Base-by-base conservation (phyloP, 64 coral and sea anemone species). In the Orbicella faveolata region DNA sequence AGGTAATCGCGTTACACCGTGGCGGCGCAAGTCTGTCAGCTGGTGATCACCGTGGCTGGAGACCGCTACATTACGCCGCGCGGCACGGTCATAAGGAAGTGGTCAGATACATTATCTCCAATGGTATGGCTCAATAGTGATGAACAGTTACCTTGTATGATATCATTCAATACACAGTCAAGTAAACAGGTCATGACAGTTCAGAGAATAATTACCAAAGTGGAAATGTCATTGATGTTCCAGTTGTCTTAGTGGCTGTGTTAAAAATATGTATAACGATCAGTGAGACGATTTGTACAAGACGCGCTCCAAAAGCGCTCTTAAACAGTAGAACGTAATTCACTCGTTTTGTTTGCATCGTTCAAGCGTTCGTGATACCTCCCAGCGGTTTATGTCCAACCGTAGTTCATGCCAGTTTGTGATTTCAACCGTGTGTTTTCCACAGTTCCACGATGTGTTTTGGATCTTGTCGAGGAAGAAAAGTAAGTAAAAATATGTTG, bases 51-150 rank as follows among this genome's bases (percentile, higher is more conserved):
- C 72, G 89, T 21, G 94, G 97, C 11, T 95, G 97, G 94, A 73
- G 94, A 78, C 97, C 97, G 2, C 75, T 99, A 69, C 97, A 99
- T 76, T 99, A 99, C 52, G 97, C 97, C 23, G 94, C 94, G 25
- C 87, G 94, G 13, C 94, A 99, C 36, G 94, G 94, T 10, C 92
- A 95, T 78, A 96, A 93, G 65, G 90, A 92, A 37, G 79, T 99
- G 55, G 93, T 99, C 65, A 89, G 91, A 73, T 99, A 99, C 69
- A 99, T 99, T 39, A 93, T 99, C n/a, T 93, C 94, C 7, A 93
- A 99, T 76, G 97, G 97, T 99, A 96, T 26, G 65, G 5, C 20
- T 10, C 21, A 11, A 70, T 10, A 70, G 21, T 7, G 7, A 33
- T 26, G 3, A 9, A 70, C 25, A 23, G 23, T n/a, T 69, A 4